phyloP scores from a whole-genome alignment of 2,797 vertebrate species.

The Rhinatrema bivittatum region DNA sequence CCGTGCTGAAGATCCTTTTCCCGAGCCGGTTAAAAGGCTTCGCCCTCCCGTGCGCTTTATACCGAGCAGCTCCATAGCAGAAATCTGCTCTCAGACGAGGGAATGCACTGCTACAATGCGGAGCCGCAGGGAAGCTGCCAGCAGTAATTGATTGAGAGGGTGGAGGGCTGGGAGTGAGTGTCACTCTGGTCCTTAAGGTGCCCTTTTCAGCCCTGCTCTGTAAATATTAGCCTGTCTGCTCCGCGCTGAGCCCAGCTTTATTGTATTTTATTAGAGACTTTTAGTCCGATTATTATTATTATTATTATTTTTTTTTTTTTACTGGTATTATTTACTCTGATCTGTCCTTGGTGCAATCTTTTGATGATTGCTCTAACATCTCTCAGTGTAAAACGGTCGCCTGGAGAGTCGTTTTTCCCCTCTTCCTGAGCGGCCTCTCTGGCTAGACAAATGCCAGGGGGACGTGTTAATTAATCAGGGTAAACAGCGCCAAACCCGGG shows the following conservation, averaged over 20 bases:
- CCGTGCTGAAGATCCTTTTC: no score
- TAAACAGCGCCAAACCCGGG: conserved; percentile 14
- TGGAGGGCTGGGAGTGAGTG: conserved; percentile 18
- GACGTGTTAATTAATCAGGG: conserved; percentile 24
- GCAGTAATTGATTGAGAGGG: conserved; percentile 28
- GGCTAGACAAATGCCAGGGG: conserved; percentile 15
- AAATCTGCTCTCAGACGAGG: no score
- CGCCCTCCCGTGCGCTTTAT: no score
- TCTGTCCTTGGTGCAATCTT: conserved; percentile 18
- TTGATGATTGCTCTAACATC: neutral
- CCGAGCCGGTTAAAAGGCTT: no score
- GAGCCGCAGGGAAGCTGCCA: conserved; percentile 16
- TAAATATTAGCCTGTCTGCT: conserved; percentile 32
- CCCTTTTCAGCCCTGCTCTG: conserved; percentile 15
- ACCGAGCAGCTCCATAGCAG: no score
- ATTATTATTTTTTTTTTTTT: neutral
- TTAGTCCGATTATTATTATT: conserved; percentile 23
- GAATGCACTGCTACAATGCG: no score
- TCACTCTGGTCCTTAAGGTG: conserved; percentile 13
- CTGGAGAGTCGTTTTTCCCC: neutral
- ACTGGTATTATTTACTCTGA: conserved; percentile 36
- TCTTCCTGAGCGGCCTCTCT: neutral
- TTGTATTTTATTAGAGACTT: conserved; percentile 30
- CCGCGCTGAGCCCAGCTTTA: conserved; percentile 14
- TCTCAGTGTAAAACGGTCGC: conserved; percentile 1